Conservation (phyloP, 2,113 vertebrate genomes). For the Tiliqua scincoides region DNA sequence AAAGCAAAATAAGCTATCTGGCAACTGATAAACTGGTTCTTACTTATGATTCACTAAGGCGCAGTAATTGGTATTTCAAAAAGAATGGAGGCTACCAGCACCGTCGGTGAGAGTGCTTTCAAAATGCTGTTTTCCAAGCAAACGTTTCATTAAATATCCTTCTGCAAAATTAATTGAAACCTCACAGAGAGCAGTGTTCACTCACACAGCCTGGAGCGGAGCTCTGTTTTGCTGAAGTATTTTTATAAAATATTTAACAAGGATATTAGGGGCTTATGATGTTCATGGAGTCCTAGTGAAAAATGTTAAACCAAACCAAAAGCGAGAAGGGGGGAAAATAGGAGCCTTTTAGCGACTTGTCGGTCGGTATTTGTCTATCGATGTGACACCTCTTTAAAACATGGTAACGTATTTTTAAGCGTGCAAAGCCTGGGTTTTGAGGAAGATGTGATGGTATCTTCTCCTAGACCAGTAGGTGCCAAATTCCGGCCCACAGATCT, state of each 20-base stretch:
- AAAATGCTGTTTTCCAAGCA: constrained; percentile 22
- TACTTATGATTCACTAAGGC: not conserved
- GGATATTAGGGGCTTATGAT: constrained; percentile 10
- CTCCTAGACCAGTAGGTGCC: no score
- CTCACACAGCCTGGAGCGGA: not conserved
- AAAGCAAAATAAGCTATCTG: not conserved
- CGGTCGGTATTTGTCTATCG: not conserved
- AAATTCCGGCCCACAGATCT: no score
- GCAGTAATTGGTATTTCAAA: not conserved
- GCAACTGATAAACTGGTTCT: not conserved
- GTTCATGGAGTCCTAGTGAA: not conserved
- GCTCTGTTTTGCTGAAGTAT: constrained; percentile 18
- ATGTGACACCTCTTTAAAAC: not conserved
- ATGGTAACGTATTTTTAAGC: not conserved
- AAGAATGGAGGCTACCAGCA: not conserved
- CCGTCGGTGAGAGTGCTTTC: not conserved
- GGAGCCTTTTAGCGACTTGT: not conserved
- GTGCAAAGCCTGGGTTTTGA: not conserved
- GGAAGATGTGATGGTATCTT: not conserved
- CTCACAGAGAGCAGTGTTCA: not conserved
- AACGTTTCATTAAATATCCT: constrained; percentile 19
- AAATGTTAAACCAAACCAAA: not conserved
- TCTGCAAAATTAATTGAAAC: constrained; percentile 31
- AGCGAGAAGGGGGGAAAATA: not conserved
- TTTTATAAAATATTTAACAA: constrained; percentile 18